These are phyloP conservation scores for Caenorhabditis remanei DNA, from an alignment of 1,140 invertebrate genomes.

Conservation along the genomic window DNA sequence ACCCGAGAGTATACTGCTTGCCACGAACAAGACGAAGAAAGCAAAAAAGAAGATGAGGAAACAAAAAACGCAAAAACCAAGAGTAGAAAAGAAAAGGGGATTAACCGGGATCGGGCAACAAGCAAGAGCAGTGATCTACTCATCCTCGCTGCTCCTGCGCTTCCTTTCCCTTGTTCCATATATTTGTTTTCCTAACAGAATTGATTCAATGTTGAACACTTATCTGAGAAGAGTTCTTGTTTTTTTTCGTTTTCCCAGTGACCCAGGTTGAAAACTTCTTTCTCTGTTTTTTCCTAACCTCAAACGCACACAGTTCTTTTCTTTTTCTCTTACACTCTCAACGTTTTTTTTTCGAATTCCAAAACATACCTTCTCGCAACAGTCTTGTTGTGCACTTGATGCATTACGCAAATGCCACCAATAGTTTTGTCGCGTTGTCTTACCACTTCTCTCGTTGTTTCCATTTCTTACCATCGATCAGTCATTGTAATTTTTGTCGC, in stretches of 20 bases:
- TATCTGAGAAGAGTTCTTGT: conserved; percentile 18
- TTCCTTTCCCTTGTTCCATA: conserved; percentile 3
- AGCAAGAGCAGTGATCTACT: conserved; percentile 12
- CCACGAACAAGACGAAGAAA: not conserved
- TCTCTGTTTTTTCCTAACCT: not conserved
- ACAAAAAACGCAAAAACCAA: not conserved
- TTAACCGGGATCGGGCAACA: not conserved
- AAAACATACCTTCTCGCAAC: not conserved
- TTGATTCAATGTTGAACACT: conserved; percentile 53
- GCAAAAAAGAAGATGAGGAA: not conserved
- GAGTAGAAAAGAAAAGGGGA: not conserved
- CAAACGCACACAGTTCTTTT: conserved; percentile 5
- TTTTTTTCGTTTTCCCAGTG: not conserved
- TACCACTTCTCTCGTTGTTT: not conserved
- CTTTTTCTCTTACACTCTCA: not conserved
- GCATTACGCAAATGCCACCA: conserved; percentile 10
- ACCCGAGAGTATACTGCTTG: not conserved
- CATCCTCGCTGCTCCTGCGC: conserved; percentile 21
- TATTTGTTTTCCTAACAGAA: conserved; percentile 49
- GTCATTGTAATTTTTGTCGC: not conserved
- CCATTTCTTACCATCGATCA: not conserved
- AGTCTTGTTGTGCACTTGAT: conserved; percentile 2
- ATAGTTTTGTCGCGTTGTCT: not conserved
- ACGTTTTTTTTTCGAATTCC: not conserved
- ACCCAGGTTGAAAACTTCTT: conserved; percentile 31